Conservation (phyloP, 2,113 vertebrate genomes). For the Gobiocypris rarus region DNA sequence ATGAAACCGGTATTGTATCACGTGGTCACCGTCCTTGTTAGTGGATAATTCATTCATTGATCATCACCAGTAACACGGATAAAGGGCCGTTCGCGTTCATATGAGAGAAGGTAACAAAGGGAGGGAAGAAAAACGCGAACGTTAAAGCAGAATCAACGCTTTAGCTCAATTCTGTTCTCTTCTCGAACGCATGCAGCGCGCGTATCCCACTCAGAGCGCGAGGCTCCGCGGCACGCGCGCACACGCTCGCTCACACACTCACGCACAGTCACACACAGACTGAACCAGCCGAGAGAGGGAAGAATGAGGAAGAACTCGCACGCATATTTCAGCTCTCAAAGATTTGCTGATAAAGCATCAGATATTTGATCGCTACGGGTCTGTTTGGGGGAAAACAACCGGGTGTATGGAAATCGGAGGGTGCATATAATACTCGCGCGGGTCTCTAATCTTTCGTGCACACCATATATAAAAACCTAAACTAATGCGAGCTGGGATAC, state of each 20-base stretch:
- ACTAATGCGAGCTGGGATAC: conserved; percentile 58
- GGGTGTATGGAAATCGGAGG: conserved; percentile 73
- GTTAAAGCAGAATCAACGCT: background rate
- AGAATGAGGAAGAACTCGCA: conserved; percentile 80
- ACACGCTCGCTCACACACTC: conserved; percentile 22
- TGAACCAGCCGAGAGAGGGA: conserved; percentile 57
- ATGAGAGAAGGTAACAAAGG: conserved; percentile 7
- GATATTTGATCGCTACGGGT: conserved; percentile 74
- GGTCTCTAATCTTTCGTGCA: conserved; percentile 65
- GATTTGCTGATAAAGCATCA: conserved; percentile 75
- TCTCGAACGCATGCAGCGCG: background rate
- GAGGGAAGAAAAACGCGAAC: conserved; percentile 42
- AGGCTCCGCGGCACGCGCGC: conserved; percentile 35
- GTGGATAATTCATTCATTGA: conserved; percentile 2
- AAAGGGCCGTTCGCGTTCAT: conserved; percentile 12
- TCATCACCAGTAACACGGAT: background rate
- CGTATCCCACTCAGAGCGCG: conserved; percentile 29
- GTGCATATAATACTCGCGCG: conserved; percentile 61
- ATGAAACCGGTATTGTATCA: background rate
- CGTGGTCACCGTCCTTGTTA: conserved; percentile 2
- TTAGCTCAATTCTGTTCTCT: background rate
- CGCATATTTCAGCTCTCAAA: conserved; percentile 68
- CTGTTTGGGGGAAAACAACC: conserved; percentile 58
- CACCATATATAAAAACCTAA: conserved; percentile 72
- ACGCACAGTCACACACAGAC: conserved; percentile 24